Evolutionary conservation across 2,797 vertebrate species (phyloP).

Genomic region (Loriculus beryllinus): DNA sequence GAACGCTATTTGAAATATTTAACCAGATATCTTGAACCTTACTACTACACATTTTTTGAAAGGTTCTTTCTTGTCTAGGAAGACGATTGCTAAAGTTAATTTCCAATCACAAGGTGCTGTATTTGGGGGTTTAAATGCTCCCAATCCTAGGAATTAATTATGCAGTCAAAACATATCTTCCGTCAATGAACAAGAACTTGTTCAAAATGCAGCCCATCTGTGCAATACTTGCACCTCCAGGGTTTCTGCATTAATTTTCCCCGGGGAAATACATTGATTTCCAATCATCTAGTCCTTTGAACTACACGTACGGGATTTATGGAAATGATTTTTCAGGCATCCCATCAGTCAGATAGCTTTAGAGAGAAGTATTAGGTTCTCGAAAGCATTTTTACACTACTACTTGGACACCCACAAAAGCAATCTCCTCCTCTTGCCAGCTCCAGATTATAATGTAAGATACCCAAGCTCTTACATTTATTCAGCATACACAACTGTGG

Average conservation of each 20-base stretch:
- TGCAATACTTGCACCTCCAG: not conserved
- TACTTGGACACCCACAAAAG: not conserved
- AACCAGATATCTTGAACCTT: not conserved
- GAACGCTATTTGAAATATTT: not conserved
- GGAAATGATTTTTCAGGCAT: not conserved
- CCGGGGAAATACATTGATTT: not conserved
- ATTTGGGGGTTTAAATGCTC: not conserved
- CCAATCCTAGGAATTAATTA: not conserved
- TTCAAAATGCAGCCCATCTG: not conserved
- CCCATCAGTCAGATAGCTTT: not conserved
- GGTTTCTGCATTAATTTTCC: not conserved
- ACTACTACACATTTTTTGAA: not conserved
- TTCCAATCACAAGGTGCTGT: not conserved
- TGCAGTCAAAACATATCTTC: not conserved
- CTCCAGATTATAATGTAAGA: conserved; percentile 6
- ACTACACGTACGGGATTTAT: not conserved
- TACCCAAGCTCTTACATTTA: not conserved
- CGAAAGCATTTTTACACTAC: not conserved
- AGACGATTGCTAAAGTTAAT: not conserved
- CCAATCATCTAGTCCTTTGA: not conserved
- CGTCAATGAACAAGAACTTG: not conserved
- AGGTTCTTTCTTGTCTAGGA: not conserved
- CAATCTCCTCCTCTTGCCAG: not conserved
- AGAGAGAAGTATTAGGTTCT: not conserved
- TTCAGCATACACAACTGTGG: not conserved